These are phyloP conservation scores for Sphaerophoria taeniata DNA, from an alignment of 2,888 invertebrate genomes.

Conservation along the genomic window DNA sequence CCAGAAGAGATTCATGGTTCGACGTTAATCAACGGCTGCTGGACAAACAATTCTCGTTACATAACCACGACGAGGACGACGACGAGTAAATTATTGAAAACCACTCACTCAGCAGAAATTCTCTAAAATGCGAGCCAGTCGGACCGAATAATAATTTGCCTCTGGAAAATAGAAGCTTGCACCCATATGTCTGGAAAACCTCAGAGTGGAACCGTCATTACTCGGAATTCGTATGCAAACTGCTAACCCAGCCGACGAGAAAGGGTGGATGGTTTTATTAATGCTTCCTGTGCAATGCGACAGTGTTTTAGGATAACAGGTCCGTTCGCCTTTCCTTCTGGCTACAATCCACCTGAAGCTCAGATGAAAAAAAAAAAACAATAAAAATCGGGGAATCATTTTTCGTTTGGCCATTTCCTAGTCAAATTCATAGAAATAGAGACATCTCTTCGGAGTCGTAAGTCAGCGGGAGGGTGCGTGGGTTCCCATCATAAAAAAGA, in stretches of 20 bases:
- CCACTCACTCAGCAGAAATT: constrained; percentile 72
- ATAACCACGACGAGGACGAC: constrained; percentile 47
- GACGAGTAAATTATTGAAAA: constrained; percentile 71
- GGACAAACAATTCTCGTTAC: constrained; percentile 67
- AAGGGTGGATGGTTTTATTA: constrained; percentile 52
- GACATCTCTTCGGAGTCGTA: constrained; percentile 49
- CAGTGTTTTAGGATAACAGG: constrained; percentile 56
- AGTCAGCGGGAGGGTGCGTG: constrained; percentile 59
- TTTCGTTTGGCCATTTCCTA: neutral
- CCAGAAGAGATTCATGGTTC: constrained; percentile 35
- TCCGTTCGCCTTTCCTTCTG: constrained; percentile 12
- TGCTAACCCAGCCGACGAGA: neutral
- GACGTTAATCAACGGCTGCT: constrained; percentile 73
- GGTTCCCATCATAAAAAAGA: constrained; percentile 56
- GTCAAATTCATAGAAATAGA: constrained; percentile 42
- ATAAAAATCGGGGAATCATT: constrained; percentile 55
- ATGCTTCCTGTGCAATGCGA: constrained; percentile 34
- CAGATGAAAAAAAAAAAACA: constrained; percentile 23
- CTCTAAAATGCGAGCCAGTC: neutral
- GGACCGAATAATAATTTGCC: constrained; percentile 35
- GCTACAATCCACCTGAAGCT: constrained; percentile 27
- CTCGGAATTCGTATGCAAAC: constrained; percentile 2
- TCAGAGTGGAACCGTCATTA: constrained; percentile 52
- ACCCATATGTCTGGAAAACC: constrained; percentile 23
- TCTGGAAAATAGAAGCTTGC: constrained; percentile 2